These are phyloP conservation scores for Parauchenoglanis punctatus DNA, from an alignment of 2,797 vertebrate genomes.

Conservation along the genomic window DNA sequence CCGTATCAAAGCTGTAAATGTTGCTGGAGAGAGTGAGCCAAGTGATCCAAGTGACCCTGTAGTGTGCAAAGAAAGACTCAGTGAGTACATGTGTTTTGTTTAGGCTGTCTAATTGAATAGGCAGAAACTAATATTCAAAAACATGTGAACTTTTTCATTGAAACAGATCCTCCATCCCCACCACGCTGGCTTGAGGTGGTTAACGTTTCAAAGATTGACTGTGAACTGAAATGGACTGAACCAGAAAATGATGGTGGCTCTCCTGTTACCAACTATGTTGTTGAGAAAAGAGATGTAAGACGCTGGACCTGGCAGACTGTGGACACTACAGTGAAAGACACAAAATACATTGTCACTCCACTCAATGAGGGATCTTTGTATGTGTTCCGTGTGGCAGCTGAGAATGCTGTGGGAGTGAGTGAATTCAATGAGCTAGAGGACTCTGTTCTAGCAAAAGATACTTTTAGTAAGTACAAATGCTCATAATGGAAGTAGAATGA, in stretches of 20 bases:
- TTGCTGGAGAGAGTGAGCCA: slow-evolving; percentile 91
- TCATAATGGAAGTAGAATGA: neutral
- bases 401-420: slow-evolving; percentile 89
- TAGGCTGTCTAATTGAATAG: neutral
- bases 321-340: slow-evolving; percentile 95
- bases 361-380: slow-evolving; percentile 94
- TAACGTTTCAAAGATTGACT: slow-evolving; percentile 90
- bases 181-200: slow-evolving; percentile 96
- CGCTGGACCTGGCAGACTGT: slow-evolving; percentile 94
- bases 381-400: slow-evolving; percentile 95
- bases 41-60: slow-evolving; percentile 95
- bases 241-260: slow-evolving; percentile 94
- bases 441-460: slow-evolving; percentile 95
- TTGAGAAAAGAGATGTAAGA: slow-evolving; percentile 97
- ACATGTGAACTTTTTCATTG: slow-evolving; percentile 26
- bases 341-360: slow-evolving; percentile 89
- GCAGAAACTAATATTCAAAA: neutral
- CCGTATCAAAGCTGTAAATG: slow-evolving; percentile 91
- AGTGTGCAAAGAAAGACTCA: slow-evolving; percentile 93
- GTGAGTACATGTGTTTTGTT: slow-evolving; percentile 66
- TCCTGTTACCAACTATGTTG: slow-evolving; percentile 96
- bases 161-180: slow-evolving; percentile 86
- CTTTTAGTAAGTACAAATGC: slow-evolving; percentile 86
- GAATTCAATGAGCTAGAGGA: slow-evolving; percentile 95
- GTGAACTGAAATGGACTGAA: slow-evolving; percentile 92